Conservation (phyloP, 2,888 invertebrate species). For the Caenorhabditis sp. region DNA sequence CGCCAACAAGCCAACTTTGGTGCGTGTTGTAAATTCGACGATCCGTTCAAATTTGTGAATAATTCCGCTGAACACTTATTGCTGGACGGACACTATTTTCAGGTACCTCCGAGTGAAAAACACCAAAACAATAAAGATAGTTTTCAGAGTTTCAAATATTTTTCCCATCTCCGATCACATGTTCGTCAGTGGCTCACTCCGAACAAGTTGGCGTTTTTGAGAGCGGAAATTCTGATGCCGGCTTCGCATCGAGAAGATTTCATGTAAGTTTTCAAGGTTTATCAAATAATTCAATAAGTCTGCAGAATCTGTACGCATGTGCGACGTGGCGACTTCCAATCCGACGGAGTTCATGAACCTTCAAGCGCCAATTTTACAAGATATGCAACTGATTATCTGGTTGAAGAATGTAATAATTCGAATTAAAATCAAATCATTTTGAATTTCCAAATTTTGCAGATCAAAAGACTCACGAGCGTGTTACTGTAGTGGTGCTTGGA, state of each 20-base stretch:
- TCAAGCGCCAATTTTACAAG: constrained; percentile 53
- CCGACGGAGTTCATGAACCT: constrained; percentile 57
- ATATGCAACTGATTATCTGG: constrained; percentile 50
- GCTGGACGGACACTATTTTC: constrained; percentile 45
- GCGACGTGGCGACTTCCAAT: constrained; percentile 57
- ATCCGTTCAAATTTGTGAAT: constrained; percentile 20
- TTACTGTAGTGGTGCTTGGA: constrained; percentile 53
- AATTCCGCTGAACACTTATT: constrained; percentile 13
- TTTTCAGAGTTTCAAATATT: constrained; percentile 60
- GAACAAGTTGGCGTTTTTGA: neutral
- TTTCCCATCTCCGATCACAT: constrained; percentile 40
- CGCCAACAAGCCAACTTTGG: constrained; percentile 29
- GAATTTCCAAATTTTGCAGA: constrained; percentile 1
- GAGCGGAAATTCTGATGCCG: constrained; percentile 38
- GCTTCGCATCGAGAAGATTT: constrained; percentile 21
- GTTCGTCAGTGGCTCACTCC: constrained; percentile 48
- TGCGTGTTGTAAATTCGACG: constrained; percentile 34
- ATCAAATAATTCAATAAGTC: neutral
- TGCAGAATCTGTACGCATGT: constrained; percentile 62
- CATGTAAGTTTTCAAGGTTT: constrained; percentile 10
- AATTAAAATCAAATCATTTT: neutral
- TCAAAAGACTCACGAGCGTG: constrained; percentile 13
- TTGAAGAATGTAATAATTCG: constrained; percentile 29
- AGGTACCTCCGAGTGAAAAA: neutral
- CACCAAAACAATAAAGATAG: neutral